A percentile compares a stretch with the other conserved stretches of the same genome.
These are phyloP conservation scores for Ctenomys sociabilis DNA, from an alignment of 2,113 vertebrate genomes.

Conservation along the genomic window DNA sequence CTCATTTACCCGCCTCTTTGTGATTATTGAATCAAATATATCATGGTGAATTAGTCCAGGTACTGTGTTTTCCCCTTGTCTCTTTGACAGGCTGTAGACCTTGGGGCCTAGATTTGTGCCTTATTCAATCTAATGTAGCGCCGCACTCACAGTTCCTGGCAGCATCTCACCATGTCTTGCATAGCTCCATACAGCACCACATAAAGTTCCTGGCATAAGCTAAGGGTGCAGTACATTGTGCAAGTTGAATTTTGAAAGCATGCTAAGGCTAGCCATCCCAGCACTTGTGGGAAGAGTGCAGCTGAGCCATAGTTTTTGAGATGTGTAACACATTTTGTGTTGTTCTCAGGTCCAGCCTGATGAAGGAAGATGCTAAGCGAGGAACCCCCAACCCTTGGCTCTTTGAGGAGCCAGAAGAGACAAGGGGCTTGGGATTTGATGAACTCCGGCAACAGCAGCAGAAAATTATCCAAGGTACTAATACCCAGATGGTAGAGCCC, in stretches of 20 bases:
- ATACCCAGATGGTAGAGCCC: background rate
- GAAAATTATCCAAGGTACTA: conserved; percentile 93
- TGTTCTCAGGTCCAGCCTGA: conserved; percentile 90
- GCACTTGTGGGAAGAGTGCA: background rate
- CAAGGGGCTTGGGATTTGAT: conserved; percentile 90
- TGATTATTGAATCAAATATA: background rate
- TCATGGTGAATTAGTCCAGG: background rate
- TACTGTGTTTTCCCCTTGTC: background rate
- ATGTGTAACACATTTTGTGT: conserved; percentile 25
- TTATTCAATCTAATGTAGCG: background rate
- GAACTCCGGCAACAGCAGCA: conserved; percentile 96
- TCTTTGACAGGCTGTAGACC: background rate
- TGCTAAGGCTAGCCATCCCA: background rate
- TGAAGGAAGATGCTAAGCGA: conserved; percentile 85
- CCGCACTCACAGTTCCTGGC: conserved; percentile 21
- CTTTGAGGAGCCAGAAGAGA: conserved; percentile 94
- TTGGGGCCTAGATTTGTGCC: background rate
- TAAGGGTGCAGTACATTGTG: background rate
- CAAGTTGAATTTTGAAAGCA: conserved; percentile 33
- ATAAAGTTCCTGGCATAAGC: conserved; percentile 29
- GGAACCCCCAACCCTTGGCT: conserved; percentile 92
- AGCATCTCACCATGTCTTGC: too few relatives aligned
- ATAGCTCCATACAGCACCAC: background rate
- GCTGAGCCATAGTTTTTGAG: background rate
- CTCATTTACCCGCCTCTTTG: background rate